phyloP scores from a whole-genome alignment of 2,797 vertebrate species.

The Silurus lanzhouensis region DNA sequence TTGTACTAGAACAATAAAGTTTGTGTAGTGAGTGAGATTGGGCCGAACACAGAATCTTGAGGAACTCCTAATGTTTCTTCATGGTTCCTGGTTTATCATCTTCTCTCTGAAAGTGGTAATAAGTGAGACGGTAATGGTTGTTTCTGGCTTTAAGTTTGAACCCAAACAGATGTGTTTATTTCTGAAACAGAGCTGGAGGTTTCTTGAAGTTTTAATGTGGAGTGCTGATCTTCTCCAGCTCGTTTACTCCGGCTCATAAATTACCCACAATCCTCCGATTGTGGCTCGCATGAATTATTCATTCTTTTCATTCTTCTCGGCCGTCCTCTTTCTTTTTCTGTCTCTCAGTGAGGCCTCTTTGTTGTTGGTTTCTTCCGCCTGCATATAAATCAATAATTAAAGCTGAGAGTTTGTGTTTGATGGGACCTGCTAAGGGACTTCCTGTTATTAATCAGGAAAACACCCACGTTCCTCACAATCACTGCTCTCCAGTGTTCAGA shows the following conservation, averaged over 20 bases:
- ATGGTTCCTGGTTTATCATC: neutral
- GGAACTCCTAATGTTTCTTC: neutral
- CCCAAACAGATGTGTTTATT: neutral
- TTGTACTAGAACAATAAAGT: no score
- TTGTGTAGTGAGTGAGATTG: neutral
- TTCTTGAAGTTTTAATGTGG: conserved; percentile 70
- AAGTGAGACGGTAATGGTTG: no score
- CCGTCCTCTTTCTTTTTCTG: conserved; percentile 33
- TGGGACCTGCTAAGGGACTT: conserved; percentile 64
- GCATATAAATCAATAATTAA: conserved; percentile 79
- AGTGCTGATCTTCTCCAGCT: conserved; percentile 64
- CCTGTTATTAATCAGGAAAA: neutral
- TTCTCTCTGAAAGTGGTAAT: no score
- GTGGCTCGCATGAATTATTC: conserved; percentile 79
- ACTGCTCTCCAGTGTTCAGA: neutral
- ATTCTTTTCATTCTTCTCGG: conserved; percentile 63
- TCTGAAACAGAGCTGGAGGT: neutral
- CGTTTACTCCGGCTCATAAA: conserved; percentile 73
- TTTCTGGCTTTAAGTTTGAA: neutral
- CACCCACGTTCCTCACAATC: neutral
- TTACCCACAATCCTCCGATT: conserved; percentile 76
- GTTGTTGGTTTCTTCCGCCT: conserved; percentile 69
- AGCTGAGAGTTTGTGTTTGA: conserved; percentile 64
- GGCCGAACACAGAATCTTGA: neutral
- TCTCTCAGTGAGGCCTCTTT: conserved; percentile 66